Percentiles rank a stretch among this genome's conserved stretches.
These are phyloP conservation scores for Heteronetta atricapilla DNA, from an alignment of 2,113 vertebrate genomes.

Conservation along the genomic window DNA sequence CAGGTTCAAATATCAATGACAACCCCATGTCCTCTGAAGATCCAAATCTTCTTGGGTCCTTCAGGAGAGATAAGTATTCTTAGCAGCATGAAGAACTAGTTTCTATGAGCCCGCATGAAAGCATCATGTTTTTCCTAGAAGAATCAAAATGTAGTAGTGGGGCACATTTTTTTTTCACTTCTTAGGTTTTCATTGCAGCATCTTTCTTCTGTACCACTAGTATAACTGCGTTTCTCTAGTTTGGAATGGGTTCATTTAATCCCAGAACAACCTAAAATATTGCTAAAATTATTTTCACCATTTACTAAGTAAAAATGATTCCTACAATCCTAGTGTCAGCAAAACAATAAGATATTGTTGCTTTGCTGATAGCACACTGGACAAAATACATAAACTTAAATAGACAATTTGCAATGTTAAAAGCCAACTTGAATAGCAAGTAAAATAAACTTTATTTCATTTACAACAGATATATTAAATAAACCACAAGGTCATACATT, in stretches of 20 bases:
- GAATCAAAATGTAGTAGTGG: not conserved
- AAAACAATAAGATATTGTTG: conserved; percentile 61
- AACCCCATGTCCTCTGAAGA: not conserved
- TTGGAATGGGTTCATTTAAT: conserved; percentile 52
- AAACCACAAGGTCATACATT: conserved; percentile 22
- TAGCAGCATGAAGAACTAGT: not conserved
- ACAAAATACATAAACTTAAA: conserved; percentile 15
- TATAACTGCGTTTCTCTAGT: conserved; percentile 52
- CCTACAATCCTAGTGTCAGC: conserved; percentile 31
- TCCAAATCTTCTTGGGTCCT: not conserved
- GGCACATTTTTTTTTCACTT: conserved; percentile 25
- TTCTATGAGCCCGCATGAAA: not conserved
- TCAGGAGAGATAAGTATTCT: not conserved
- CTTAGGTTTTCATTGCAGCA: conserved; percentile 30
- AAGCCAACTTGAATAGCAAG: not conserved
- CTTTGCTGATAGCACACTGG: conserved; percentile 38
- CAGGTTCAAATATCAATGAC: not conserved
- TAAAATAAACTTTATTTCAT: conserved; percentile 15
- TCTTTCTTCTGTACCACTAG: conserved; percentile 16
- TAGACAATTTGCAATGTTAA: conserved; percentile 22
- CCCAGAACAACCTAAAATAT: conserved; percentile 51
- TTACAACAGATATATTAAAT: conserved; percentile 40
- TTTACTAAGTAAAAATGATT: conserved; percentile 27
- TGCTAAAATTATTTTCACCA: conserved; percentile 53
- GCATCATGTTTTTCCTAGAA: not conserved